These are phyloP conservation scores for Thymelicus sylvestris DNA, from an alignment of 2,888 invertebrate genomes.

Conservation along the genomic window DNA sequence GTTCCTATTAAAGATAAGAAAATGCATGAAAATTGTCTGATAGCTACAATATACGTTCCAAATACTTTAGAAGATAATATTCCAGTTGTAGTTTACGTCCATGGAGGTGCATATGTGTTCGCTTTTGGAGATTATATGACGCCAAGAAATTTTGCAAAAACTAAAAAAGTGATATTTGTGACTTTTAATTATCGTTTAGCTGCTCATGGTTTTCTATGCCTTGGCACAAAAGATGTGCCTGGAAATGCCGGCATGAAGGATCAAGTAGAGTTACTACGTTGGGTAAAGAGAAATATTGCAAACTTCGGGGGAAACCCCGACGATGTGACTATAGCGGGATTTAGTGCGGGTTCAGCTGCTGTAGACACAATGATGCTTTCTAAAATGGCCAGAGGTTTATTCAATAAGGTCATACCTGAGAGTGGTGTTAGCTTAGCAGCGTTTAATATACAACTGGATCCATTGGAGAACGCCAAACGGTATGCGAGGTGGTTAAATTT, in stretches of 20 bases:
- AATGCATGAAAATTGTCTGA: constrained; percentile 47
- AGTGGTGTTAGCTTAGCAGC: constrained; percentile 40
- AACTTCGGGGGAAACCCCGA: constrained; percentile 62
- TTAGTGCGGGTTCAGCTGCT: constrained; percentile 60
- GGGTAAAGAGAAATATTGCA: constrained; percentile 56
- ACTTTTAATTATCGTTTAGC: constrained; percentile 63
- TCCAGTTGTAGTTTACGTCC: constrained; percentile 70
- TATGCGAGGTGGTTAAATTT: constrained; percentile 53
- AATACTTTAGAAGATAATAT: constrained; percentile 44
- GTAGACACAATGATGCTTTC: constrained; percentile 61
- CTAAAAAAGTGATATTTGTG: constrained; percentile 53
- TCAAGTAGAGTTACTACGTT: constrained; percentile 56
- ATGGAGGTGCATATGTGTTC: constrained; percentile 68
- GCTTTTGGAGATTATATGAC: constrained; percentile 54
- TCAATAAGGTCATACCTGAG: constrained; percentile 60
- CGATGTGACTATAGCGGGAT: constrained; percentile 61
- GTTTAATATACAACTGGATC: constrained; percentile 57
- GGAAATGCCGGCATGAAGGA: constrained; percentile 71
- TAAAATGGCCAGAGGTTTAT: constrained; percentile 51
- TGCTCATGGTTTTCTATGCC: constrained; percentile 56
- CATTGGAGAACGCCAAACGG: constrained; percentile 56
- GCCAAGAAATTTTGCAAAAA: constrained; percentile 49
- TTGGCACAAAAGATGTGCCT: constrained; percentile 60
- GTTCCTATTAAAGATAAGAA: constrained; percentile 7
- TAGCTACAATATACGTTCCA: constrained; percentile 50